phyloP scores from a whole-genome alignment of 2,113 vertebrate species.

The Lycocorax pyrrhopterus region DNA sequence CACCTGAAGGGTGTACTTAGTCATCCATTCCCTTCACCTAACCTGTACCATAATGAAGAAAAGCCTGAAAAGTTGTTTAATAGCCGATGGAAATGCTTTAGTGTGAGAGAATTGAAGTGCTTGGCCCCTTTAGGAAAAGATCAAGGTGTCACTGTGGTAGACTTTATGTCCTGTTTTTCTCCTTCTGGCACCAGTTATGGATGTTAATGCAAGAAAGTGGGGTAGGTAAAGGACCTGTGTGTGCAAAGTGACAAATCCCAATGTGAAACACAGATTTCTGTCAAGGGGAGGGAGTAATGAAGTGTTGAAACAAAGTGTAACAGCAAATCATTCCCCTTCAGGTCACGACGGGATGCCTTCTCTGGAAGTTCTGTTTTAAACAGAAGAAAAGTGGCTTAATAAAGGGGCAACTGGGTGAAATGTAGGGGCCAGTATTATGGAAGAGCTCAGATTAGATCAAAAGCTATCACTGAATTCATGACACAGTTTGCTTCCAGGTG shows the following conservation, averaged over 20 bases:
- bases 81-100: background rate
- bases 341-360: background rate
- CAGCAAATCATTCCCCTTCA: background rate
- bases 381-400: background rate
- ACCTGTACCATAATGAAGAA: background rate
- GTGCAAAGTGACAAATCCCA: background rate
- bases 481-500: background rate
- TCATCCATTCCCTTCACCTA: background rate
- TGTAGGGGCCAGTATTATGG: background rate
- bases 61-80: background rate
- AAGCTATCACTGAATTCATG: background rate
- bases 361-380: background rate
- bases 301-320: background rate
- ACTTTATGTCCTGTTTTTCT: background rate
- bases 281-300: background rate
- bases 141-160: background rate
- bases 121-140: background rate
- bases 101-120: background rate
- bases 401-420: background rate
- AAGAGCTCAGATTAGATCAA: background rate
- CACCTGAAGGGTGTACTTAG: slow-evolving; percentile 22
- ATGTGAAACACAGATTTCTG: background rate
- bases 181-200: background rate
- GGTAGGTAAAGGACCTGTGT: background rate
- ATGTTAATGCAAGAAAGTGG: background rate